Conservation (phyloP, 2,797 vertebrate genomes). For the Calcarius lapponicus region DNA sequence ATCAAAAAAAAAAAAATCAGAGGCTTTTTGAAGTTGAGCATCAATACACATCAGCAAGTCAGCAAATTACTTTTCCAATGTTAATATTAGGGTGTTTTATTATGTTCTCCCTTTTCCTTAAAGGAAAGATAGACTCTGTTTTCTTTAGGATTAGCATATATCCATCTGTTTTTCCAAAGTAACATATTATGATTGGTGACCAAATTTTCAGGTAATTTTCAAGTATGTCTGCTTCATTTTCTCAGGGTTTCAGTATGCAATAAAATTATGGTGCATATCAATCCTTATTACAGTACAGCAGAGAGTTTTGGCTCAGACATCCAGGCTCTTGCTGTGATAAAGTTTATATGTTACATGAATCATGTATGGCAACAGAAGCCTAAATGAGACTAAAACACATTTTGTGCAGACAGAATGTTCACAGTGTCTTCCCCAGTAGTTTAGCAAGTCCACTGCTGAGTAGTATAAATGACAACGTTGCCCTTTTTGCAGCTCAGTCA, state of each 20-base stretch:
- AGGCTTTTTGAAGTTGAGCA: not conserved
- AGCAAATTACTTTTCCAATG: not conserved
- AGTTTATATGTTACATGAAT: not conserved
- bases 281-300: not conserved
- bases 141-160: not conserved
- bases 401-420: not conserved
- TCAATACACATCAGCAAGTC: not conserved
- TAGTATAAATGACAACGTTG: not conserved
- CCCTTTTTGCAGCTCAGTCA: not conserved
- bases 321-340: not conserved
- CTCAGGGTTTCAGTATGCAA: not conserved
- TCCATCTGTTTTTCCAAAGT: not conserved
- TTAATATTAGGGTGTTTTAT: not conserved
- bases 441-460: not conserved
- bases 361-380: not conserved
- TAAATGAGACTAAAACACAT: not conserved
- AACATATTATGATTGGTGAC: not conserved
- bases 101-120: not conserved
- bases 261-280: not conserved
- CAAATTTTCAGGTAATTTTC: not conserved
- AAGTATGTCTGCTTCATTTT: not conserved
- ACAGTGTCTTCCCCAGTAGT: not conserved
- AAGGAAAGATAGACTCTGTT: not conserved
- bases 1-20: not conserved
- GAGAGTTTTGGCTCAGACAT: not conserved